Conservation (phyloP, 2,888 invertebrate genomes). For the Arrhopalites spinosus region DNA sequence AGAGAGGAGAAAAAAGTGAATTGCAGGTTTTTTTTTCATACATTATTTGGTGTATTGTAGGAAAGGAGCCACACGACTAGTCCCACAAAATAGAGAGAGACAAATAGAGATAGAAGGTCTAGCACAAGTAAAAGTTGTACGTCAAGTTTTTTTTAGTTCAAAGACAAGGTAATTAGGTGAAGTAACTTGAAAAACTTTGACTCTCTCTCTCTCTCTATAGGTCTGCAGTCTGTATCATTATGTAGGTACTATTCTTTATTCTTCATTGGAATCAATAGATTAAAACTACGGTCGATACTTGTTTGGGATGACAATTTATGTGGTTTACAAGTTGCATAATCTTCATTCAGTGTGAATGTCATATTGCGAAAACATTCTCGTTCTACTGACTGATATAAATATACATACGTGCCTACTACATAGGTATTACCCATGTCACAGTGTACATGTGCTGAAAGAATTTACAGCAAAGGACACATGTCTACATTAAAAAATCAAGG, state of each 20-base stretch:
- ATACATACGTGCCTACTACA: no score
- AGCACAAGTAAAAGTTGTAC: conserved; percentile 36
- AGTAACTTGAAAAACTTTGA: conserved; percentile 8
- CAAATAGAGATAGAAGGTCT: conserved; percentile 8
- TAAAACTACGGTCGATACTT: background rate
- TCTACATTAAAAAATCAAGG: no score
- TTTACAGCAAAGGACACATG: no score
- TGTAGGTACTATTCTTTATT: background rate
- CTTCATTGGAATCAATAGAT: background rate
- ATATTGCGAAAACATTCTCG: conserved; percentile 1
- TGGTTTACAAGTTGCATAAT: background rate
- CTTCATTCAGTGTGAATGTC: conserved; percentile 12
- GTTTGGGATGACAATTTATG: background rate
- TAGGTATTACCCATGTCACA: no score
- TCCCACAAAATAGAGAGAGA: background rate
- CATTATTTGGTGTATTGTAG: background rate
- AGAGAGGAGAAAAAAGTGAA: no score
- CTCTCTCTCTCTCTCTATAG: no score
- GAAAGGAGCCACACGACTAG: background rate
- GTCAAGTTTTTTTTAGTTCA: conserved; percentile 38
- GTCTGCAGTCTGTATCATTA: conserved; percentile 9
- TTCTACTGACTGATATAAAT: background rate
- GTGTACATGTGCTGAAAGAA: no score
- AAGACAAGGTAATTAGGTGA: conserved; percentile 39
- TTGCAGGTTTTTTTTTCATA: background rate